These are phyloP conservation scores for Drosophila yakuba DNA, from an alignment of 1,140 invertebrate genomes.

Conservation along the genomic window DNA sequence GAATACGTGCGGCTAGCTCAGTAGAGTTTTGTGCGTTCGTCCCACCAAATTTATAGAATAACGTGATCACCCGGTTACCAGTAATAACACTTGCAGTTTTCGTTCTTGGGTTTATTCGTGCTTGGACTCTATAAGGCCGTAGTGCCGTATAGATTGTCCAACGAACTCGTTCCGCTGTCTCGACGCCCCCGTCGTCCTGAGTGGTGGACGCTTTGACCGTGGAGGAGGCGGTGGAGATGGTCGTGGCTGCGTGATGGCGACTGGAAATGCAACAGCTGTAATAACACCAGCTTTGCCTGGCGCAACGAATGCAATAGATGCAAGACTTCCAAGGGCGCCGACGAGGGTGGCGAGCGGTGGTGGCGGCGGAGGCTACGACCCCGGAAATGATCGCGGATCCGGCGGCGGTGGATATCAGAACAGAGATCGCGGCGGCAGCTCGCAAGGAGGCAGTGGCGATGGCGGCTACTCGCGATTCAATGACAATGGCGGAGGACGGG, in stretches of 20 bases:
- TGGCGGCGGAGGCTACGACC: slow-evolving; percentile 52
- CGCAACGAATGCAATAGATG: slow-evolving; percentile 95
- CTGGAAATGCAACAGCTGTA: slow-evolving; percentile 95
- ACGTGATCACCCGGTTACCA: too few species aligned
- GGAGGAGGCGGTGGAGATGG: slow-evolving; percentile 84
- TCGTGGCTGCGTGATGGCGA: slow-evolving; percentile 90
- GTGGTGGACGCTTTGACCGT: slow-evolving; percentile 82
- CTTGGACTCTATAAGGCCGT: too few species aligned
- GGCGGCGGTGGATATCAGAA: slow-evolving; percentile 85
- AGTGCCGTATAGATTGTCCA: too few species aligned
- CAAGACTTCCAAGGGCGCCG: slow-evolving; percentile 90
- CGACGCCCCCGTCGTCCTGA: too few species aligned
- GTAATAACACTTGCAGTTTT: too few species aligned
- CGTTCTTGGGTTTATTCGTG: too few species aligned
- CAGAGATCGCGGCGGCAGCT: slow-evolving; percentile 85
- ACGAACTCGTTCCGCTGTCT: too few species aligned
- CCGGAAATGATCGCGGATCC: slow-evolving; percentile 82
- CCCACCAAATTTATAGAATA: too few species aligned
- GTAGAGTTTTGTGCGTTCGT: too few species aligned
- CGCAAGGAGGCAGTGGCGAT: slow-evolving; percentile 84
- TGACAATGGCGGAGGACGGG: slow-evolving; percentile 84
- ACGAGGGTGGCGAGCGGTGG: slow-evolving; percentile 84
- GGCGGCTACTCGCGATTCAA: slow-evolving; percentile 85
- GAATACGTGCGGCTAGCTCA: too few species aligned
- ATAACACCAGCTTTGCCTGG: slow-evolving; percentile 98